Base-by-base conservation (phyloP, 2,113 vertebrate genomes). In the Trematocara zebra region DNA sequence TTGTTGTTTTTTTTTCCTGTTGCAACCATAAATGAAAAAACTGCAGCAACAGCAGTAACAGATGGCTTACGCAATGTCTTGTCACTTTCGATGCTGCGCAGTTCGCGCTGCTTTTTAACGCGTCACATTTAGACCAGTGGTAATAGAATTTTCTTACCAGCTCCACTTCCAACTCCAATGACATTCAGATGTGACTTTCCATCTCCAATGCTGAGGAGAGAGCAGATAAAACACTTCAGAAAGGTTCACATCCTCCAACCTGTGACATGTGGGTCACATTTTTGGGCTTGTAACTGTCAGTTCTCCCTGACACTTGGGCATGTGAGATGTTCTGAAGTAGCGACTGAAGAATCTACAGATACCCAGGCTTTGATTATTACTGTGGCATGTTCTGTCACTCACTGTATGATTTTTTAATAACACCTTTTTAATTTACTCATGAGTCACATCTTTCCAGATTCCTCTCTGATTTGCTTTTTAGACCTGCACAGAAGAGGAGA, bases 91-190 rank as follows among this genome's bases (percentile, higher is more conserved):
- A 79, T 54, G 85, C 81, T 12, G 20, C 35, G 80, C 78, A 86
- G 80, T 80, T 53, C 14, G 3, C 15, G 44, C 74, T 42, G 79
- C 40, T 88, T 82, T 86, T 89, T 86, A 87, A 33, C 5, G 44
- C 42, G 76, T 78, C 52, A 56, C 85, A 72, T 1, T 78, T 79
- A 81, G 79, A 85, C 86, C 74, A 82, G 35, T 61, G 37, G 74
- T 54, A n/a, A 85, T 85, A 74, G 54, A 10, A 14, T 20, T 18
- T 61, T 88, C 96, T 97, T 94, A 98, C 97, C 97, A 91, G 95
- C 95, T 87, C 97, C 97, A 20, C 97, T 97, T 92, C 97, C 97
- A 64, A 98, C 96, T 86, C 97, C 97, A 81, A 98, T 95, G n/a
- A 98, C 92, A 64, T 87, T 97, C 44, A 98, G 87, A 53, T 93